phyloP scores from a whole-genome alignment of 2,113 vertebrate genomes.

The Cairina moschata region DNA sequence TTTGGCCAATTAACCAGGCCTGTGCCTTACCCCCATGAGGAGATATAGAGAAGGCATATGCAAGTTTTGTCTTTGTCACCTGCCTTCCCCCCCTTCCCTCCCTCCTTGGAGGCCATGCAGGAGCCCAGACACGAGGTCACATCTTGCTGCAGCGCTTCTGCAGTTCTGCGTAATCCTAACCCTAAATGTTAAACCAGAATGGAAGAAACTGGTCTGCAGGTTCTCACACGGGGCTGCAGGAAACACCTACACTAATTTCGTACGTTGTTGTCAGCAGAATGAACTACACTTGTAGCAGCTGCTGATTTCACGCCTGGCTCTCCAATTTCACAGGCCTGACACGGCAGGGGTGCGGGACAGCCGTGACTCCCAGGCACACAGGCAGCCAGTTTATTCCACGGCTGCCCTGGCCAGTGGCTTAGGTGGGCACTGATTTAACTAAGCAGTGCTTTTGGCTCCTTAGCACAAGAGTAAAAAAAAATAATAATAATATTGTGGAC shows the following conservation, averaged over 20 bases:
- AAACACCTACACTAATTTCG: background rate
- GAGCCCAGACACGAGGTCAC: background rate
- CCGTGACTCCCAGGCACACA: rapidly evolving
- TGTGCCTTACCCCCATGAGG: background rate
- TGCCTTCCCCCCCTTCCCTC: background rate
- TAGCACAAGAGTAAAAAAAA: background rate
- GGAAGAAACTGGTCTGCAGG: background rate
- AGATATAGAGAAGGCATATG: background rate
- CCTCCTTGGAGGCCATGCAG: background rate
- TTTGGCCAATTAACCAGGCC: background rate
- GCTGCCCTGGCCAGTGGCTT: background rate
- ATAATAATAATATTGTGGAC: background rate
- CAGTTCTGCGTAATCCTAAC: background rate
- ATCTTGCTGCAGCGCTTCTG: background rate
- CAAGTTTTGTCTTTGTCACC: background rate
- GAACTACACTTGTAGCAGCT: background rate
- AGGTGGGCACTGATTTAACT: background rate
- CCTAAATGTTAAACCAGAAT: background rate
- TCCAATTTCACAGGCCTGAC: conserved; percentile 3
- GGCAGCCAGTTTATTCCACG: background rate
- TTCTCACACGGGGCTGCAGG: background rate
- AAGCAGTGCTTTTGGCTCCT: background rate
- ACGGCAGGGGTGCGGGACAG: background rate
- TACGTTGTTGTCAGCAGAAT: background rate
- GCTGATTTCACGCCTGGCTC: background rate